Percentiles rank a stretch among this genome's conserved stretches.
Evolutionary conservation across 2,797 vertebrate species (phyloP).

Genomic region (Sarcophilus harrisii): DNA sequence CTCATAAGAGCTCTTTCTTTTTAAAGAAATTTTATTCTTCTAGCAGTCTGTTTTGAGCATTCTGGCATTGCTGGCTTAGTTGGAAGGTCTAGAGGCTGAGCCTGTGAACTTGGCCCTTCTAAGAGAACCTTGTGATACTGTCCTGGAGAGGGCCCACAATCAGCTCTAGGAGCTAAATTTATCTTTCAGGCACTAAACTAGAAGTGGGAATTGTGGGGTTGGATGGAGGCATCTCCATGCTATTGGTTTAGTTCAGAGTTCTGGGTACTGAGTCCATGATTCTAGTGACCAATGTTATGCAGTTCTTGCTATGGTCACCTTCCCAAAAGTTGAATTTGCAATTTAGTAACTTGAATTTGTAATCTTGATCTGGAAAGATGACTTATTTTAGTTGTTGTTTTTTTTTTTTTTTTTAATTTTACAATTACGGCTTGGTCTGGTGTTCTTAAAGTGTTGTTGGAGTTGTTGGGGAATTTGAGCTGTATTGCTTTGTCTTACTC

Average conservation of each 20-base stretch:
- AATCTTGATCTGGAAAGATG: neutral
- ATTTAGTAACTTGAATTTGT: neutral
- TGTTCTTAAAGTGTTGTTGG: neutral
- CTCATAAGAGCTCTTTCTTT: neutral
- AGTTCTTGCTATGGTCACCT: neutral
- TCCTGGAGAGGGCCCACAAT: too few relatives aligned
- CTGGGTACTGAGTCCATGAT: neutral
- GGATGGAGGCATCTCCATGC: neutral
- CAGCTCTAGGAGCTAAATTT: neutral
- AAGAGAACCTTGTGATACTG: neutral
- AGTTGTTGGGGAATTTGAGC: neutral
- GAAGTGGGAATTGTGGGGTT: neutral
- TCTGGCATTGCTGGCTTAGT: neutral
- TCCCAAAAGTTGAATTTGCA: neutral
- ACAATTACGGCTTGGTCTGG: neutral
- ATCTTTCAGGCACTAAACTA: neutral
- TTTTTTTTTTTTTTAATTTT: neutral
- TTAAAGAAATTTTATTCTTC: neutral
- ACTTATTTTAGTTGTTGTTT: too few relatives aligned
- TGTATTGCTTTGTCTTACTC: neutral
- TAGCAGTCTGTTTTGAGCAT: neutral
- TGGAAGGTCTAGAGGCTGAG: neutral
- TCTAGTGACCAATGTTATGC: neutral
- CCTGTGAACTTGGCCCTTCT: neutral
- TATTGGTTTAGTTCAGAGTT: neutral